Base-by-base conservation (phyloP, 2,797 vertebrate genomes). In the Fistularia tabacaria region DNA sequence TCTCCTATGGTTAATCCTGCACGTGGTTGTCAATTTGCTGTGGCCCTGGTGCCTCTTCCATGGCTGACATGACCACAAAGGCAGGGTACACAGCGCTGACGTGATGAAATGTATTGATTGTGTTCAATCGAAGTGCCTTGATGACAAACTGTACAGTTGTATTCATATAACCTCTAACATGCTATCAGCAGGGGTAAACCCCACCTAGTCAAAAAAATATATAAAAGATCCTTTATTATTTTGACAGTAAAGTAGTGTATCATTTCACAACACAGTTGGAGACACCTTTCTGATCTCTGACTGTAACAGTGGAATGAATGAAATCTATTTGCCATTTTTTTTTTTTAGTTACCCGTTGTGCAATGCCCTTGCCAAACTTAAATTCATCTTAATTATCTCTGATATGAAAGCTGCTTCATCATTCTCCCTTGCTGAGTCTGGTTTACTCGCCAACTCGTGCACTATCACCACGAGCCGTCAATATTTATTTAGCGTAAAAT, bases 41-140 rank as follows among this genome's bases (percentile, higher is more conserved):
- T 44, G 13, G 44, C 43, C 42, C 41, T 46, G n/a, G 36, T 48
- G 56, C 47, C 49, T 70, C 55, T 49, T 36, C n/a, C 49, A 13
- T 14, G 60, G 59, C 46, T 77, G 64, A 44, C 59, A 71, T 64
- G 57, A 64, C 57, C 11, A 8, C 0, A 25, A 39, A 49, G 59
- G 51, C 37, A 53, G 0, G 53, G 72, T 57, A 48, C 62, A 38
- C 62, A 64, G 65, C 49, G 64, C 69, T 54, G 1, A 36, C 65
- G 68, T 54, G 58, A 79, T 66, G 56, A 65, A 63, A 61, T 11
- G 55, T 64, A 82, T 83, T 38, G 79, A 83, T 71, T 8, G 3
- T 1, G 41, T 59, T 40, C 9, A 57, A 45, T 72, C 38, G n/a
- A 69, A 46, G 46, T 10, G 59, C 54, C 46, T 54, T 7, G 11